phyloP scores from a whole-genome alignment of 2,113 vertebrate species.

The Cochlearius cochlearius region DNA sequence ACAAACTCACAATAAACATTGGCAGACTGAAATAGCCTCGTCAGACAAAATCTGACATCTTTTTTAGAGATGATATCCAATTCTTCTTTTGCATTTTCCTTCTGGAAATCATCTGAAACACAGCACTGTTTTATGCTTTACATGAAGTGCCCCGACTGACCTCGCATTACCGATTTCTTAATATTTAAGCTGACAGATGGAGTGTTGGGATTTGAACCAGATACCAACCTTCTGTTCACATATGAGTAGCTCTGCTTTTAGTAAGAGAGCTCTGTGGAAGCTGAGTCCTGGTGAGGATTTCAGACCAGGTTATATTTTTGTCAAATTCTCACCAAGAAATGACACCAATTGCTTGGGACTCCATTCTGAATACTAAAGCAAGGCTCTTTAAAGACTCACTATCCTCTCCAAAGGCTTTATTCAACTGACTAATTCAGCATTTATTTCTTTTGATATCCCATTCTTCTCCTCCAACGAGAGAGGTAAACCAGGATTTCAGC shows the following conservation, averaged over 20 bases:
- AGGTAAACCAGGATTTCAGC: not conserved
- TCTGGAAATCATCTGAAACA: not conserved
- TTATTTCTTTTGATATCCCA: not conserved
- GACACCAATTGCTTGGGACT: not conserved
- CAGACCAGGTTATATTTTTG: not conserved
- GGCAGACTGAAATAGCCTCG: not conserved
- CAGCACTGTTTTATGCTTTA: not conserved
- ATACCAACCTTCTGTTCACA: conserved; percentile 45
- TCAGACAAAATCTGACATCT: not conserved
- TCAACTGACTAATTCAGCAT: not conserved
- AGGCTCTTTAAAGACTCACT: not conserved
- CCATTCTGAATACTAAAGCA: not conserved
- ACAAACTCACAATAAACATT: not conserved
- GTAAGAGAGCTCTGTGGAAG: not conserved
- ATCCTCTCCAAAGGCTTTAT: not conserved
- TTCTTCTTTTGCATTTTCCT: not conserved
- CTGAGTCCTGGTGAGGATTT: not conserved
- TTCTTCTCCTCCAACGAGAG: not conserved
- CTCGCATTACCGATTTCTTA: conserved; percentile 30
- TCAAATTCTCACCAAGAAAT: not conserved
- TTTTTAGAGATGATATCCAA: not conserved
- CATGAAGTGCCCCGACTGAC: not conserved
- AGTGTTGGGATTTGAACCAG: conserved; percentile 51
- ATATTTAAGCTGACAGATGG: conserved; percentile 60
- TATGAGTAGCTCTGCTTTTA: not conserved